Percentiles rank a stretch among this genome's conserved stretches.
Conservation (phyloP, 2,797 vertebrate species). For the Acipenser ruthenus region DNA sequence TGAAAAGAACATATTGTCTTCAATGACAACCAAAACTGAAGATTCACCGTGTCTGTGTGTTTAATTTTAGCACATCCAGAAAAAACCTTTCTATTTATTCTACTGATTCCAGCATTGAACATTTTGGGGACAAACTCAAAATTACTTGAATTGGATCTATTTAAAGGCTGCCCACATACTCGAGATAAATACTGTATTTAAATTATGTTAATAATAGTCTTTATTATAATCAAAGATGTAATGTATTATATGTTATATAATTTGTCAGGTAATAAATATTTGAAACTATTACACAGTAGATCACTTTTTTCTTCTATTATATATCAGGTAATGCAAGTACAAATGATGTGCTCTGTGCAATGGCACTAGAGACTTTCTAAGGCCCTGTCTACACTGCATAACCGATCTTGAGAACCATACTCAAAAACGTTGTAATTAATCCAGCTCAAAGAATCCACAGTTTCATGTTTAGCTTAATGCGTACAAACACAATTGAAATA, state of each 20-base stretch:
- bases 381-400: too few relatives aligned
- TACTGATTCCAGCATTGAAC: conserved; percentile 14
- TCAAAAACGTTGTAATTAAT: too few relatives aligned
- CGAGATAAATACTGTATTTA: conserved; percentile 65
- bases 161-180: conserved; percentile 42
- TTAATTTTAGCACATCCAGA: conserved; percentile 10
- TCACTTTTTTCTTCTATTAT: too few relatives aligned
- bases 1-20: conserved; percentile 14
- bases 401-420: too few relatives aligned
- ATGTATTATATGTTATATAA: conserved; percentile 63
- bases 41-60: background rate
- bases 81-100: conserved; percentile 12
- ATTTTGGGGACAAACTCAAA: conserved; percentile 20
- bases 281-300: conserved; percentile 32
- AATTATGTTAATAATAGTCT: conserved; percentile 65
- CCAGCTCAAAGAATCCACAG: too few relatives aligned
- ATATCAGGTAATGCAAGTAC: too few relatives aligned
- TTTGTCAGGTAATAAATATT: conserved; percentile 62
- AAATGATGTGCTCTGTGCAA: too few relatives aligned
- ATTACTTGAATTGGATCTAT: conserved; percentile 28
- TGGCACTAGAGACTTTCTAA: too few relatives aligned
- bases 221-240: conserved; percentile 67
- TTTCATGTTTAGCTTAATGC: too few relatives aligned
- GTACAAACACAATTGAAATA: too few relatives aligned
- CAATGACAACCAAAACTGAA: background rate